A percentile compares a stretch with the other conserved stretches of the same genome.
phyloP scores from a whole-genome alignment of 2,888 invertebrate genomes.

The Sturmia bella region DNA sequence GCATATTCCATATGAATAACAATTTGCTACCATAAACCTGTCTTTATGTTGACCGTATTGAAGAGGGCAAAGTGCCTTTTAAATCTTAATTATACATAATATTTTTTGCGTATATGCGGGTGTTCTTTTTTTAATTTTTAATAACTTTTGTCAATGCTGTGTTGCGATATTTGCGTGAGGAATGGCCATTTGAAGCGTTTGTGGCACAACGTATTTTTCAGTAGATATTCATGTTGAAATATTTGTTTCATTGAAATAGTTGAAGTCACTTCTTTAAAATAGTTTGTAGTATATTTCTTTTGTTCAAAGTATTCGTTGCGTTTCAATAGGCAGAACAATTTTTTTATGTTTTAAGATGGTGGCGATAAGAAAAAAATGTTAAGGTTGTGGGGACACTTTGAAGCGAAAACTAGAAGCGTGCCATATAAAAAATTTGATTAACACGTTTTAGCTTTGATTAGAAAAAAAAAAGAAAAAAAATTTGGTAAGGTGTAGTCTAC shows the following conservation, averaged over 20 bases:
- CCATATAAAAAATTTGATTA: neutral
- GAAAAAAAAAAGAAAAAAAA: neutral
- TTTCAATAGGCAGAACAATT: neutral
- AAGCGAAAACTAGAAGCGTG: neutral
- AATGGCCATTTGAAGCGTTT: slow-evolving; percentile 47
- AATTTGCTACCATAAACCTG: neutral
- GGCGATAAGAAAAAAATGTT: slow-evolving; percentile 1
- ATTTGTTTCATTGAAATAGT: slow-evolving; percentile 18
- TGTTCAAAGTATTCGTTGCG: slow-evolving; percentile 3
- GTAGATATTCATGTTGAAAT: slow-evolving; percentile 40
- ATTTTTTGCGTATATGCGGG: slow-evolving; percentile 3
- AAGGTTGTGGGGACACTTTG: neutral
- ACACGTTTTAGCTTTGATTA: neutral
- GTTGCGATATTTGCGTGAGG: slow-evolving; percentile 53
- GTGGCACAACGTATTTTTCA: slow-evolving; percentile 32
- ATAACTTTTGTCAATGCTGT: slow-evolving; percentile 13
- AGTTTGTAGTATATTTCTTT: slow-evolving; percentile 9
- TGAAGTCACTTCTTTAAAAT: slow-evolving; percentile 28
- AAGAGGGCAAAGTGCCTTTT: slow-evolving; percentile 26
- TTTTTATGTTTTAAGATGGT: neutral
- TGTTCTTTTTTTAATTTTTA: slow-evolving; percentile 7
- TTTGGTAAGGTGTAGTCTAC: slow-evolving; percentile 30
- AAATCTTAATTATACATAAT: slow-evolving; percentile 15
- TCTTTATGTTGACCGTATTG: neutral
- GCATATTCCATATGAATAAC: neutral